Percentiles rank a stretch among this genome's conserved stretches.
These are phyloP conservation scores for Tenthredo notha DNA, from an alignment of 2,888 invertebrate genomes.

Conservation along the genomic window DNA sequence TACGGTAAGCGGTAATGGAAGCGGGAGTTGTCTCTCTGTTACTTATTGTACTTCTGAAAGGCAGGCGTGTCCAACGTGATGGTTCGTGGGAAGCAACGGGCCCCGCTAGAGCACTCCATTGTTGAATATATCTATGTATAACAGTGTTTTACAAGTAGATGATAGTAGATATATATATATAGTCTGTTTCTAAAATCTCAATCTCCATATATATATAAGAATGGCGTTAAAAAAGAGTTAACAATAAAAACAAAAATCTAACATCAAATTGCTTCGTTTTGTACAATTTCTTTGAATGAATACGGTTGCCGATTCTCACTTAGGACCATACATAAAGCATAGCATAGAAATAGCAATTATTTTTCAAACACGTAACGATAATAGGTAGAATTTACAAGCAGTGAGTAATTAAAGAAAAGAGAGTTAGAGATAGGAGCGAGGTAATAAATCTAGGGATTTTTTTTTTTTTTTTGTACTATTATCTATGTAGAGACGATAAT, in stretches of 20 bases:
- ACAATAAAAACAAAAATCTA: neutral
- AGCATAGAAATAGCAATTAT: neutral
- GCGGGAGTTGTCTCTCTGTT: slow-evolving; percentile 41
- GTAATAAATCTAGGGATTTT: neutral
- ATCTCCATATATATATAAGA: neutral
- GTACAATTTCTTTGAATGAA: neutral
- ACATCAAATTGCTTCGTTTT: slow-evolving; percentile 10
- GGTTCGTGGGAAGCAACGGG: slow-evolving; percentile 68
- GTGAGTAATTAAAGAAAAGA: neutral
- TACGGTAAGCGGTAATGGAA: slow-evolving; percentile 35
- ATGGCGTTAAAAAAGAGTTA: neutral
- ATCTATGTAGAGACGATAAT: neutral
- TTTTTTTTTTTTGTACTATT: too few relatives aligned
- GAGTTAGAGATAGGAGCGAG: neutral
- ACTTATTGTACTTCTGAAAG: slow-evolving; percentile 56
- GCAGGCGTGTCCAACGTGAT: slow-evolving; percentile 69
- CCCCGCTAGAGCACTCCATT: slow-evolving; percentile 26
- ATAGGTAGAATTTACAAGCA: neutral
- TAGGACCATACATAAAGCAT: neutral
- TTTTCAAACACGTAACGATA: neutral
- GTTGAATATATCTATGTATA: slow-evolving; percentile 26
- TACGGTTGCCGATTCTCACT: neutral
- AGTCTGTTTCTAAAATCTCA: neutral
- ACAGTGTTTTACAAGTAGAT: neutral
- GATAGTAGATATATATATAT: neutral